phyloP scores from a whole-genome alignment of 2,113 vertebrate species.

The Motacilla tschutschensis region DNA sequence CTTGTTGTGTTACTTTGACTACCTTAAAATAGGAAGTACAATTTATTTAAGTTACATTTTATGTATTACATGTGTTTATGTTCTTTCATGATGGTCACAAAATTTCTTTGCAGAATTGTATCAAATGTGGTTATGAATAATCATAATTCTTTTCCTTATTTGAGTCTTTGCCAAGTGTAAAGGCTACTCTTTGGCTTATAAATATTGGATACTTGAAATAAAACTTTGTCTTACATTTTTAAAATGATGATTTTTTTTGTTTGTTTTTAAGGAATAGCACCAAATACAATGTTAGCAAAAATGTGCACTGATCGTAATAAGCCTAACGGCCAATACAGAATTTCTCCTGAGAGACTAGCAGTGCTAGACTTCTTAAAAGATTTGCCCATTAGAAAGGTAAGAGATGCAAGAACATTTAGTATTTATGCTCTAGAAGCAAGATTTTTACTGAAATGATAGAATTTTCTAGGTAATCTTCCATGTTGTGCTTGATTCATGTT shows the following conservation, averaged over 20 bases:
- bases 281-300: conserved; percentile 94
- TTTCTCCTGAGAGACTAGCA: conserved; percentile 76
- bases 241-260: not conserved
- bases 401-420: not conserved
- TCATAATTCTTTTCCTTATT: not conserved
- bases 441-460: not conserved
- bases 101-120: not conserved
- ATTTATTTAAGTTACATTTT: not conserved
- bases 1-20: not conserved
- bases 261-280: conserved; percentile 87
- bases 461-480: not conserved
- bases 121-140: not conserved
- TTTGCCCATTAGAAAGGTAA: conserved; percentile 94
- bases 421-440: not conserved
- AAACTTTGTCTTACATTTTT: not conserved
- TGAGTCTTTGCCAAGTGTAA: not conserved
- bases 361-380: conserved; percentile 89
- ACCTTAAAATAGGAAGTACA: not conserved
- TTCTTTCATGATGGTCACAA: not conserved
- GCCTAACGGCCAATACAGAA: conserved; percentile 91
- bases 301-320: conserved; percentile 97
- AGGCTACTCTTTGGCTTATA: not conserved
- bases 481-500: not conserved
- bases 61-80: not conserved
- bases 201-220: not conserved